Evolutionary conservation across 2,113 vertebrate genomes (phyloP), one percentile per base, ranked within the genome.

Genomic region (Clarias magur): DNA sequence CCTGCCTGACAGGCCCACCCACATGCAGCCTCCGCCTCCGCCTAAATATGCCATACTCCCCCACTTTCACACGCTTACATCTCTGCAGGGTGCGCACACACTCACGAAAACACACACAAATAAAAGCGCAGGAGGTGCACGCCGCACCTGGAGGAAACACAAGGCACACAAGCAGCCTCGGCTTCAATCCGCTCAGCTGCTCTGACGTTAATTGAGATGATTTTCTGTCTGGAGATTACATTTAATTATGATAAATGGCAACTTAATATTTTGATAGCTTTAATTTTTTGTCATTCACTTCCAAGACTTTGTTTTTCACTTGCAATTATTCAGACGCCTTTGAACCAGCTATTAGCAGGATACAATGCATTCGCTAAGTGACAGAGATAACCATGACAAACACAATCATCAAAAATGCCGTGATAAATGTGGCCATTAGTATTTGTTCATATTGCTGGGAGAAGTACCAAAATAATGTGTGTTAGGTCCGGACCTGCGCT

Each of bases 1-100:
- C 82, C 38, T 34, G 79, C 73, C 85, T 85, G 85, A 85, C 85
- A 90, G 89, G 54, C 16, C 42, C 48, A 70, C 86, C 87, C 42
- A 59, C 57, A 73, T 67, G 59, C 60, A 59, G 84, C 12, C n/a
- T 80, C 75, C 82, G 34, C 42, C 34, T 67, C 27, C 65, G 48
- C 72, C 82, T 80, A 56, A 83, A 70, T 57, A 83, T 79, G 53
- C 48, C 57, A 72, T 30, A 27, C 72, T 67, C 67, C 67, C 62
- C 34, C 59, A n/a, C 11, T 75, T 87, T 60, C 84, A 72, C 67
- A 60, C 68, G 1, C 72, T 5, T 67, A 27, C 84, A 60, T n/a
- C n/a, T 75, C 68, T 81, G 23, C 30, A 81, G 78, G 63, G 59
- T 59, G 9, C 57, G 25, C 30, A 70, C 63, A 73, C 63, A 78